Evolutionary conservation across 2,113 vertebrate genomes (phyloP).

Genomic region (Ammodytes dubius): DNA sequence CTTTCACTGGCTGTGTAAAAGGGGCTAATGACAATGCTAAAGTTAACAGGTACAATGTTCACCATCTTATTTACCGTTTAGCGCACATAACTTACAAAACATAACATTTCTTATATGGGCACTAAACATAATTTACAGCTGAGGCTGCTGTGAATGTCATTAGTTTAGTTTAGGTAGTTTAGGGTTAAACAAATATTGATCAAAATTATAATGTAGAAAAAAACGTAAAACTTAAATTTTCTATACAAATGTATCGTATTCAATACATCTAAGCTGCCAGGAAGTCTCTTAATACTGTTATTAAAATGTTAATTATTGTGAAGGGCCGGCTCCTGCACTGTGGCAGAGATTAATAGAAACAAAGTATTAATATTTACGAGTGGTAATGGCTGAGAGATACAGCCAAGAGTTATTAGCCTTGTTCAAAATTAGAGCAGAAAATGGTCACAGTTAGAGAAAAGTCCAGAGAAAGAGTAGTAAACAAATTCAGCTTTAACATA

Average conservation of each 20-base stretch:
- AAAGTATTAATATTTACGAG: neutral
- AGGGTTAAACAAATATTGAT: neutral
- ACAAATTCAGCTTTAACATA: neutral
- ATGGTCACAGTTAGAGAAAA: neutral
- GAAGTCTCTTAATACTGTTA: slow-evolving; percentile 52
- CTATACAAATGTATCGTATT: slow-evolving; percentile 1
- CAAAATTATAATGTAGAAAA: no score
- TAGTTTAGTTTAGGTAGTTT: neutral
- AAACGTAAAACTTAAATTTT: no score
- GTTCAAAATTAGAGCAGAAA: slow-evolving; percentile 12
- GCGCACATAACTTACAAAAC: no score
- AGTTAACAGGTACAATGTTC: neutral
- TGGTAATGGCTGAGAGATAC: slow-evolving; percentile 18
- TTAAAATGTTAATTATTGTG: slow-evolving; percentile 32
- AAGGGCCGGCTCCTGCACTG: neutral
- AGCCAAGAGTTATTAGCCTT: slow-evolving; percentile 24
- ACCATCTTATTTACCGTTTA: neutral
- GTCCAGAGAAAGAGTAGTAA: neutral
- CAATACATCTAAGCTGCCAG: slow-evolving; percentile 14
- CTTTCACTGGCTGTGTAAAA: no score
- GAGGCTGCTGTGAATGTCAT: neutral
- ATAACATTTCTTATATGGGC: neutral
- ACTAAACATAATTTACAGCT: neutral
- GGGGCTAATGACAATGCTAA: neutral
- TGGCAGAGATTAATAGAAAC: slow-evolving; percentile 31